Conservation (phyloP, 1,140 invertebrate species). For the Grapholita molesta region DNA sequence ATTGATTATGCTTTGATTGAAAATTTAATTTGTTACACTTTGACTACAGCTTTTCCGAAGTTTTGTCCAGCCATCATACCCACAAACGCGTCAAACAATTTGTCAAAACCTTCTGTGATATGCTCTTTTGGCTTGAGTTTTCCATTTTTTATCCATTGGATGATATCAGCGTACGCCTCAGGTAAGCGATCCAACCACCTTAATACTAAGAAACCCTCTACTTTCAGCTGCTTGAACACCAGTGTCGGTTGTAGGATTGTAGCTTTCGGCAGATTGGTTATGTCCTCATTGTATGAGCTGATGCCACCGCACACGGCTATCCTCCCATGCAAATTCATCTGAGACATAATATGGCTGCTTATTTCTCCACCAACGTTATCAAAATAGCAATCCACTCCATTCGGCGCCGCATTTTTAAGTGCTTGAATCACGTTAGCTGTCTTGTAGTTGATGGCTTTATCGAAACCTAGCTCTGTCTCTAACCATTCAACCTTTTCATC, state of each 20-base stretch:
- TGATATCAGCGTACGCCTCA: conserved; percentile 36
- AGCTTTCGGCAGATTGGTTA: background rate
- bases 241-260: conserved; percentile 62
- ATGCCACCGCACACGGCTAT: conserved; percentile 80
- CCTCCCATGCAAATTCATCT: conserved; percentile 78
- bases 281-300: conserved; percentile 59
- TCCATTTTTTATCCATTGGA: conserved; percentile 71
- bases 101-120: conserved; percentile 78
- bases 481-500: conserved; percentile 84
- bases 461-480: conserved; percentile 81
- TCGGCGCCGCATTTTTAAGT: conserved; percentile 78
- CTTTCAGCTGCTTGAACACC: conserved; percentile 55
- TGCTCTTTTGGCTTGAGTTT: conserved; percentile 77
- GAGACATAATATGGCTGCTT: conserved; percentile 74
- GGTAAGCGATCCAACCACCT: conserved; percentile 53
- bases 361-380: conserved; percentile 80
- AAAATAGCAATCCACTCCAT: conserved; percentile 81
- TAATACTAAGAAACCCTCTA: conserved; percentile 64
- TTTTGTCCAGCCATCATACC: conserved; percentile 77
- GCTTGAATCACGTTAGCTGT: conserved; percentile 69
- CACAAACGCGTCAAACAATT: conserved; percentile 77
- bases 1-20: no score
- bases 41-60: conserved; percentile 78
- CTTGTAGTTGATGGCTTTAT: conserved; percentile 85
- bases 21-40: conserved; percentile 67